Base-by-base conservation (phyloP, 92 coral and sea anemone genomes). In the Meandrina meandrites region DNA sequence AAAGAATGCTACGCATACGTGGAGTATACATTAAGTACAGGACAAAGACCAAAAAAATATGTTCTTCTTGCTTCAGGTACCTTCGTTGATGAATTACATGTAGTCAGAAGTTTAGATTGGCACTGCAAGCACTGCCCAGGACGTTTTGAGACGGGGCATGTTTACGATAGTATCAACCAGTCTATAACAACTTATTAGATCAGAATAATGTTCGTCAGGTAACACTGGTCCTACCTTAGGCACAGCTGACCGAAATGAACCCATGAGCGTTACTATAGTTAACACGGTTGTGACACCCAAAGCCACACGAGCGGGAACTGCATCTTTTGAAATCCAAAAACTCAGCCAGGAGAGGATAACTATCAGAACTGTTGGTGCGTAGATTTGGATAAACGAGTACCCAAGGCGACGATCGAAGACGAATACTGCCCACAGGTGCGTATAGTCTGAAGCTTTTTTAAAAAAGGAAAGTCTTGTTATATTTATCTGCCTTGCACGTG, bases 281-380 rank as follows among this genome's bases (percentile, higher is more conserved):
- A 93, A 75, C 18, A 93, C 96, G 21, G 96, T 93, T 19, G 96
- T 93, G 10, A 91, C 93, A 24, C 92, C 96, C 11, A 93, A 79
- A 1, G 94, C 92, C 12, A 93, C 88, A 22, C 96, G 94, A 2
- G 96, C 96, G 9, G 96, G 96, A 7, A 92, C 93, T n/a, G 96
- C 94, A 32, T 93, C 94, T 47, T 91, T 89, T 45, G 92, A 85
- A 27, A 93, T 83, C 96, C 96, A 93, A 85, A 93, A 93, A 0
- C 94, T 91, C 64, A 91, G 19, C 96, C 96, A 93, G 30, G 96
- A 93, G 40, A 93, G 88, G 24, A 77, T 30, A 40, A 93, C 96
- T 30, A 93, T 93, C 47, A 93, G 89, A 42, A 87, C 77, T 5
- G 94, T 91, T 17, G 96, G 96, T 10, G 91, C 94, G 78, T 93